Evolutionary conservation across 2,888 invertebrate species (phyloP).

Genomic region (Plutella xylostella): DNA sequence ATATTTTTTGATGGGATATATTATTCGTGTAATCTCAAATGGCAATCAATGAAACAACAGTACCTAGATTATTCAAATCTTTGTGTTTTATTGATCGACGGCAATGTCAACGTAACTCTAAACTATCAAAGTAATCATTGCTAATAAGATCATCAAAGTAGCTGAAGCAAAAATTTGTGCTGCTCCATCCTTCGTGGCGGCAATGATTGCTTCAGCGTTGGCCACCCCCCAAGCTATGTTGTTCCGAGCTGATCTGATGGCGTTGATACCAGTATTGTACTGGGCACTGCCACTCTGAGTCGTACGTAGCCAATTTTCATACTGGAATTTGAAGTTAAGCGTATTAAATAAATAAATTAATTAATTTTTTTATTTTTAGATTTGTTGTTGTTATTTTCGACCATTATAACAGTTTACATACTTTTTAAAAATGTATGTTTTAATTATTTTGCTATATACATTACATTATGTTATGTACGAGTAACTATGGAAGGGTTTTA

Average conservation of each 20-base stretch:
- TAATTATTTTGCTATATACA: too few species aligned
- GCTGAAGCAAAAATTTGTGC: slow-evolving; percentile 27
- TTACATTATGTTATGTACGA: too few species aligned
- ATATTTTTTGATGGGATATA: too few species aligned
- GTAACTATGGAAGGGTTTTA: too few species aligned
- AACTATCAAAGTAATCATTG: slow-evolving; percentile 20
- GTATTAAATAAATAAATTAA: background rate
- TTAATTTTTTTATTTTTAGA: background rate
- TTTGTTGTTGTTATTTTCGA: too few species aligned
- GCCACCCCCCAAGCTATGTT: slow-evolving; percentile 48
- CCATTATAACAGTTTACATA: too few species aligned
- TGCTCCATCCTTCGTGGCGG: slow-evolving; percentile 35
- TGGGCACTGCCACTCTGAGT: slow-evolving; percentile 34
- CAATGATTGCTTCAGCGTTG: slow-evolving; percentile 37
- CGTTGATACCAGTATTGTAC: slow-evolving; percentile 30
- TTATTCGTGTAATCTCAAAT: too few species aligned
- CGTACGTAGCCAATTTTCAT: slow-evolving; percentile 40
- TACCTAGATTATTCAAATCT: too few species aligned
- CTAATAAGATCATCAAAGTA: slow-evolving; percentile 17
- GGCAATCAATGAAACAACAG: too few species aligned
- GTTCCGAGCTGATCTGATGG: slow-evolving; percentile 37
- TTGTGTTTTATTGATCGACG: too few species aligned
- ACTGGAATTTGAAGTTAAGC: slow-evolving; percentile 28
- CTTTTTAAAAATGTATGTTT: too few species aligned
- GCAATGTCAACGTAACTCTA: too few species aligned